Evolutionary conservation across 1,140 invertebrate species (phyloP).

Genomic region (Vollenhovia emeryi): DNA sequence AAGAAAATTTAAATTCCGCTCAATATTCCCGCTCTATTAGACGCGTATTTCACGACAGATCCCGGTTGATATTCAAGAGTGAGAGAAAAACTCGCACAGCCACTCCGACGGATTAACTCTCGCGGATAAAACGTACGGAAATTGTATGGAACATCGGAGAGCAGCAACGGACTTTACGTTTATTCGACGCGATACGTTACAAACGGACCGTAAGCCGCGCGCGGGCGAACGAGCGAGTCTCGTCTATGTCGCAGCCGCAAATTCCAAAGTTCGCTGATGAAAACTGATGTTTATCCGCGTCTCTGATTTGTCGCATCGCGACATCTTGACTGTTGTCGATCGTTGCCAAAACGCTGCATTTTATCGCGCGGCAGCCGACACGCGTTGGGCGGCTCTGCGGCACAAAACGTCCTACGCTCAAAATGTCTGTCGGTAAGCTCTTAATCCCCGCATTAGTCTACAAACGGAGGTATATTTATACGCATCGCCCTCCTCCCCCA

Average conservation of each 20-base stretch:
- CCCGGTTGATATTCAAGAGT: background rate
- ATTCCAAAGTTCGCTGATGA: background rate
- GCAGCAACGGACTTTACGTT: conserved; percentile 3
- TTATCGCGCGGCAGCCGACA: background rate
- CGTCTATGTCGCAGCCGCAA: background rate
- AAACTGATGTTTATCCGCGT: conserved; percentile 23
- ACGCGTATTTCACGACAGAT: background rate
- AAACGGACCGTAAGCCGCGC: background rate
- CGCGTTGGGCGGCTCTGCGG: conserved; percentile 4
- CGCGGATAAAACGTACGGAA: conserved; percentile 17
- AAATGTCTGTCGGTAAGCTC: conserved; percentile 52
- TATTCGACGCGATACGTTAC: conserved; percentile 13
- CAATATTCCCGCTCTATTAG: background rate
- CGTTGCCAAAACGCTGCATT: background rate
- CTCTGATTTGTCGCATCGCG: conserved; percentile 29
- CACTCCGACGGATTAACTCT: conserved; percentile 14
- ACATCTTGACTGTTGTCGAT: background rate
- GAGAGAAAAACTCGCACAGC: background rate
- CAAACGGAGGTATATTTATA: conserved; percentile 24
- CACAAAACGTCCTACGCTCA: conserved; percentile 15
- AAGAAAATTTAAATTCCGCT: background rate
- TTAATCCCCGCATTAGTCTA: conserved; percentile 47
- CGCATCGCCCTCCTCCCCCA: too few relatives aligned
- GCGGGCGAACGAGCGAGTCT: background rate
- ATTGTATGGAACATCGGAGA: conserved; percentile 24